These are phyloP conservation scores for Deroplatys truncata DNA, from an alignment of 2,888 invertebrate species.

Conservation along the genomic window DNA sequence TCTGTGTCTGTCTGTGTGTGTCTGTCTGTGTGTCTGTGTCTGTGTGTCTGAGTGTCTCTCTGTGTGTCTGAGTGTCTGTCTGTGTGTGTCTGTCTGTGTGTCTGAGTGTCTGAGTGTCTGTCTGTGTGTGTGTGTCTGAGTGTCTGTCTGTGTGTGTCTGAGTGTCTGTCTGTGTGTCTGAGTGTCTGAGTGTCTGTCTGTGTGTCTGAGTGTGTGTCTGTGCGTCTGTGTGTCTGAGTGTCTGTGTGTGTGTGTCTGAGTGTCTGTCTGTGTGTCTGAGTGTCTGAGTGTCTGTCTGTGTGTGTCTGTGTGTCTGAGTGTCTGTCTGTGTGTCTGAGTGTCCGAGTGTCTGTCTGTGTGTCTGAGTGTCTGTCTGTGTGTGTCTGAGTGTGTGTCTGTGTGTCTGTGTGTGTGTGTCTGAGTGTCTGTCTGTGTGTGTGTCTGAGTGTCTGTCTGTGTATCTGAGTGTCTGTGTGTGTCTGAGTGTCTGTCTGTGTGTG, in stretches of 20 bases:
- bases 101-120: not conserved
- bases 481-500: too few species aligned
- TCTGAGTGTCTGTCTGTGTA: too few species aligned
- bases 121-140: not conserved
- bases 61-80: not conserved
- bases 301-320: not conserved
- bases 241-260: not conserved
- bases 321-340: not conserved
- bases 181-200: not conserved
- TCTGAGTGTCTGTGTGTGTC: too few species aligned
- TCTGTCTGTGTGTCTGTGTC: not conserved
- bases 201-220: too few species aligned
- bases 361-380: not conserved
- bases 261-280: not conserved
- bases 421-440: not conserved
- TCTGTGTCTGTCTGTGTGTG: not conserved
- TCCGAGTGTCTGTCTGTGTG: too few species aligned
- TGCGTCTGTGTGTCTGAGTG: too few species aligned
- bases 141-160: not conserved
- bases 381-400: not conserved
- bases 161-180: not conserved
- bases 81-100: not conserved
- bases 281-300: not conserved
- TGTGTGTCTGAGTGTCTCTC: not conserved
- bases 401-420: not conserved